Base-by-base conservation (phyloP, 1,140 invertebrate species). In the Eciton burchellii region DNA sequence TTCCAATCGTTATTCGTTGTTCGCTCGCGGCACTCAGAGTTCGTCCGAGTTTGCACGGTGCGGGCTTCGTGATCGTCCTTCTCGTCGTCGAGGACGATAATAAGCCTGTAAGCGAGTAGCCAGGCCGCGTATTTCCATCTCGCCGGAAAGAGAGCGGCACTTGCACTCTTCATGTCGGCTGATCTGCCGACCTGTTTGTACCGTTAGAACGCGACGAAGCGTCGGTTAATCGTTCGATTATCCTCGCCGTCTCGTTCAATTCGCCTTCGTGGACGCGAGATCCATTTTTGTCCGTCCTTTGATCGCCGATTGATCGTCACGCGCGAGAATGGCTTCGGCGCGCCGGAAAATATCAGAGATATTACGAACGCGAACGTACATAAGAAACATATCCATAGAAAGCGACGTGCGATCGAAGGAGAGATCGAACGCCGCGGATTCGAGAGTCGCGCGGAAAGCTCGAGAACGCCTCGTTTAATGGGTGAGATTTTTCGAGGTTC, bases 151-250 rank as follows among this genome's bases (percentile, higher is more conserved):
- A 83, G 68, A 86, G 72, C 62, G 70, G 66, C 81, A 87, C 84
- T 86, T 86, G 83, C 85, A 86, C 82, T 88, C 82, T 87, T 73
- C 76, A 21, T 59, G n/a, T n/a, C n/a, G 60, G 57, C 76, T 82
- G 82, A 87, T 81, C 68, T 35, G 62, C 72, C 56, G 74, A 87
- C 76, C 74, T 71, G 82, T 88, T 87, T 87, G 24, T 88, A 85
- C 84, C 72, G 81, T 87, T 83, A 88, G 52, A 60, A 65, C 59
- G 71, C 59, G 63, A 65, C 59, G 79, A 43, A 62, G 41, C 70
- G 12, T 63, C 82, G 24, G 21, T 60, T 85, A 85, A 84, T 84
- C 85, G 62, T 52, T 62, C 52, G 68, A 81, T 86, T 84, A 84
- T 72, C 60, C 24, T 63, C 82, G 47, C 82, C 73, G 68, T 72